Evolutionary conservation across 2,888 invertebrate genomes (phyloP).

Genomic region (Mesoligia furuncula): DNA sequence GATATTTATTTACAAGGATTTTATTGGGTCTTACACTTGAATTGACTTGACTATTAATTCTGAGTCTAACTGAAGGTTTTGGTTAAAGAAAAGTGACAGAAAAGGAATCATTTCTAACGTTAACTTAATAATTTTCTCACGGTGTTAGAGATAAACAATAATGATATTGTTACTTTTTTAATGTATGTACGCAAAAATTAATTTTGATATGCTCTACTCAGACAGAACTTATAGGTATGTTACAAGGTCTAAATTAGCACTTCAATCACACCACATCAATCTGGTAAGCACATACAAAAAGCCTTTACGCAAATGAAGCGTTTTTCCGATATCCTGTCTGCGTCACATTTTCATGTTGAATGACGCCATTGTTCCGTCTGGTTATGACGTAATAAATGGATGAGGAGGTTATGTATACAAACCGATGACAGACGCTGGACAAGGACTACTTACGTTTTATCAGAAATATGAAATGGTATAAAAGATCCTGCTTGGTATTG

Average conservation of each 20-base stretch:
- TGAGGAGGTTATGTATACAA: constrained; percentile 3
- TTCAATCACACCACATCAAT: constrained; percentile 6
- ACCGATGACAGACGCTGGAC: neutral
- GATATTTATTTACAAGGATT: neutral
- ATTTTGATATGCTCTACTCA: neutral
- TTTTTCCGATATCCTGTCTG: constrained; percentile 32
- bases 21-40: neutral
- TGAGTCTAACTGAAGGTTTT: neutral
- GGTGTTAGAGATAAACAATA: neutral
- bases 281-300: neutral
- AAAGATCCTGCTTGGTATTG: neutral
- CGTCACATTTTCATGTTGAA: constrained; percentile 27
- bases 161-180: neutral
- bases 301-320: constrained; percentile 15
- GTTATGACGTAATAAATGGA: constrained; percentile 40
- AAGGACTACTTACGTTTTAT: constrained; percentile 4
- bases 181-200: too few species aligned
- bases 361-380: constrained; percentile 37
- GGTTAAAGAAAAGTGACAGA: neutral
- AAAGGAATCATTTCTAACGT: neutral
- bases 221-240: neutral
- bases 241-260: neutral
- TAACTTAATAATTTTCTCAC: neutral
- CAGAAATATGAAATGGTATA: neutral
- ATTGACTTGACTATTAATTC: neutral